Evolutionary conservation across 1,140 invertebrate genomes (phyloP).

Genomic region (Macrosteles quadrilineatus): DNA sequence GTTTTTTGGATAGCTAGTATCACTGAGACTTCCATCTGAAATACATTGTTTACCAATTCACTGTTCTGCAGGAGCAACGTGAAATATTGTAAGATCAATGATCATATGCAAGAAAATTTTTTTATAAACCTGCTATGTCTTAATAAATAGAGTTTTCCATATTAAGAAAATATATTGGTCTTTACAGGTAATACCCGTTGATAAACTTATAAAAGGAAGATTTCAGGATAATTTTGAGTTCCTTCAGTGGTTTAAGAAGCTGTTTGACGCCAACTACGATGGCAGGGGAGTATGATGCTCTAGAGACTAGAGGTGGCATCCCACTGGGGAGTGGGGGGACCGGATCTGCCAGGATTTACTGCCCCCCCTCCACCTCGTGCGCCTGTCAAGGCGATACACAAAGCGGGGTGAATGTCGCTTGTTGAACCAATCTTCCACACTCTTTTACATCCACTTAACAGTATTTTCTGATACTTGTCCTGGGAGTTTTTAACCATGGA

Average conservation of each 20-base stretch:
- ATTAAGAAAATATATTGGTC: no score
- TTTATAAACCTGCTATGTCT: no score
- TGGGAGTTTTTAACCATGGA: no score
- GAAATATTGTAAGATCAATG: no score
- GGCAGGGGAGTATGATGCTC: constrained; percentile 91
- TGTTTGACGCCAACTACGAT: constrained; percentile 99
- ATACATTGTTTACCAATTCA: no score
- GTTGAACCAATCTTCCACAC: constrained; percentile 2
- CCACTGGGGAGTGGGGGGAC: constrained; percentile 60
- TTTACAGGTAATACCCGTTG: constrained; percentile 92
- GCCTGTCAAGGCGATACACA: constrained; percentile 35
- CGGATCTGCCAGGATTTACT: constrained; percentile 39
- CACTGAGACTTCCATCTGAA: no score
- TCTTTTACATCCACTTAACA: constrained; percentile 11
- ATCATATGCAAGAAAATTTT: no score
- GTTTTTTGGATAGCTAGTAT: no score
- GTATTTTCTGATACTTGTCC: neutral
- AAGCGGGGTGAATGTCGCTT: constrained; percentile 30
- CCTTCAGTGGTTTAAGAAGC: constrained; percentile 99
- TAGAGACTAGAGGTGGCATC: constrained; percentile 79
- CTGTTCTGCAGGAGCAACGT: no score
- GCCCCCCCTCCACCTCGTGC: constrained; percentile 37
- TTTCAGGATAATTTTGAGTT: constrained; percentile 99
- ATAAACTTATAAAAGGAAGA: constrained; percentile 95
- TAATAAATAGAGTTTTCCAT: no score